These are phyloP conservation scores for Cyprinella venusta DNA, from an alignment of 2,797 vertebrate genomes.

Conservation along the genomic window DNA sequence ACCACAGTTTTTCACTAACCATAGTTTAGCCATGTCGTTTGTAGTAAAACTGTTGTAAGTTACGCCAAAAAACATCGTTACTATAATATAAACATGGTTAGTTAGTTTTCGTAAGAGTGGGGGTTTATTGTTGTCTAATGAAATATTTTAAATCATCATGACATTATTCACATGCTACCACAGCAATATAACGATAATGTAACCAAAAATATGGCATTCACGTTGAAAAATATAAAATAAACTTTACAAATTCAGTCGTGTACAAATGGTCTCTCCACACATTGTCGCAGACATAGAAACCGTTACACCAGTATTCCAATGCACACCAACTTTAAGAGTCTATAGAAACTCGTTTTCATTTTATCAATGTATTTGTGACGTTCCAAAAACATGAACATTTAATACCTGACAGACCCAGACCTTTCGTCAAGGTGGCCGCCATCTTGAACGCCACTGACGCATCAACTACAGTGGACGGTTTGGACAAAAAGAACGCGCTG, in stretches of 20 bases:
- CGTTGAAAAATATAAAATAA: not conserved
- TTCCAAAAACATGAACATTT: constrained; percentile 13
- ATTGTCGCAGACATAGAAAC: not conserved
- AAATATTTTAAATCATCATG: not conserved
- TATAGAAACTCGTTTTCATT: not conserved
- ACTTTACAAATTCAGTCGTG: not conserved
- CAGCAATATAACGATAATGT: rapidly evolving
- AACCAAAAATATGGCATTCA: not conserved
- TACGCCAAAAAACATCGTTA: not conserved
- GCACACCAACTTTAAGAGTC: not conserved
- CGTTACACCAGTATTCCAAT: not conserved
- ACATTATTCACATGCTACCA: not conserved
- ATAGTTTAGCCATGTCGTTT: not conserved
- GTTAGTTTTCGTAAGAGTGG: not conserved
- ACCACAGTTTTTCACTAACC: not conserved
- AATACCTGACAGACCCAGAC: constrained; percentile 70
- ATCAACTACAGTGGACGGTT: constrained; percentile 53
- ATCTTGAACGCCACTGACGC: constrained; percentile 66
- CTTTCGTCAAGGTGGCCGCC: constrained; percentile 72
- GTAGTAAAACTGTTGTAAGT: not conserved
- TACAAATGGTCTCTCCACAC: not conserved
- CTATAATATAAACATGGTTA: too few species aligned
- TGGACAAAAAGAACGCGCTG: constrained; percentile 58
- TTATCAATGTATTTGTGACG: not conserved
- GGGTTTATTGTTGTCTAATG: not conserved